Conservation (phyloP, 2,888 invertebrate species). For the Hirtodrosophila cameraria region DNA sequence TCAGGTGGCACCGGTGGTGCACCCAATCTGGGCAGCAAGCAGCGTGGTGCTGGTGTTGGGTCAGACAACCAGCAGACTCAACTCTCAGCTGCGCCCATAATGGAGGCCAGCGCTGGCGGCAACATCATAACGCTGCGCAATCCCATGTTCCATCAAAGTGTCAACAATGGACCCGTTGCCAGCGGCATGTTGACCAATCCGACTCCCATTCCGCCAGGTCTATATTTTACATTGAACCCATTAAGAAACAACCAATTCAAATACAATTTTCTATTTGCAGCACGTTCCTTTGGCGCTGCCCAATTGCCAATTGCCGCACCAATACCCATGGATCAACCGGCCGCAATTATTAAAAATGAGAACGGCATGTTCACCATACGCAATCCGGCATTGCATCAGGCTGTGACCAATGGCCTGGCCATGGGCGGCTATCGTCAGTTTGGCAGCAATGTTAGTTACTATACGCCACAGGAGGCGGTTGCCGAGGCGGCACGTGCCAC, state of each 20-base stretch:
- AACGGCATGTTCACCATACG: conserved; percentile 94
- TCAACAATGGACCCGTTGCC: conserved; percentile 50
- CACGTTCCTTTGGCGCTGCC: conserved; percentile 56
- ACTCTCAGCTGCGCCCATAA: conserved; percentile 32
- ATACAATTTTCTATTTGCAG: conserved; percentile 34
- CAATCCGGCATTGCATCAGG: conserved; percentile 86
- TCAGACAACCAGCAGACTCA: conserved; percentile 12
- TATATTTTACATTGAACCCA: too few relatives aligned
- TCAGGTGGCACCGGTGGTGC: conserved; percentile 42
- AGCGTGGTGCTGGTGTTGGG: conserved; percentile 30
- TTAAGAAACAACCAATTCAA: neutral
- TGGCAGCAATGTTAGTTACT: conserved; percentile 81
- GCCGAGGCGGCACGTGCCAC: conserved; percentile 80
- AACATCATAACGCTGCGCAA: conserved; percentile 91
- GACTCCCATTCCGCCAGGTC: conserved; percentile 72
- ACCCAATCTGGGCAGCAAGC: conserved; percentile 40
- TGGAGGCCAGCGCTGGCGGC: conserved; percentile 74
- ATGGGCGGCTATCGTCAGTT: conserved; percentile 82
- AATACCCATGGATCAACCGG: conserved; percentile 85
- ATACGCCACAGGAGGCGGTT: conserved; percentile 82
- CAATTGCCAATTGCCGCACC: conserved; percentile 70
- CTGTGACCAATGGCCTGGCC: conserved; percentile 82
- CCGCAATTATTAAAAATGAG: conserved; percentile 88
- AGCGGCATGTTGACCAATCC: conserved; percentile 59
- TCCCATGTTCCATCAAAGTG: conserved; percentile 87